Evolutionary conservation across 2,888 invertebrate species (phyloP), one percentile per base, ranked within the genome.

Genomic region (Epiblema foenella): DNA sequence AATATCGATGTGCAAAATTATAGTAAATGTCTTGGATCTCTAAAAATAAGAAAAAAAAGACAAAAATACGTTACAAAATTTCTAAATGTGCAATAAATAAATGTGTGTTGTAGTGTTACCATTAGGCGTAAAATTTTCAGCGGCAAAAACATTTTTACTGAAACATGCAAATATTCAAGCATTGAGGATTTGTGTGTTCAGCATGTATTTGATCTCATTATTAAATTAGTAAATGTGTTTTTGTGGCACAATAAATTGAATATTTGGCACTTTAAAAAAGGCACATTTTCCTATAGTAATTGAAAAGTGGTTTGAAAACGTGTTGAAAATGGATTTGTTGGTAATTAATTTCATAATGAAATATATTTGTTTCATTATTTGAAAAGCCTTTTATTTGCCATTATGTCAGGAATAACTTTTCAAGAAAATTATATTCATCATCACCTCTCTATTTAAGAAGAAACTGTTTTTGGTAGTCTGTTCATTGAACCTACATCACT

Each of bases 81-180:
- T 93, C 93, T 94, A 92, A 93, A 93, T 93, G 94, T 94, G 94
- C 93, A 93, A 93, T 93, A 93, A 93, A 93, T 93, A 93, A 93
- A 90, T 93, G 93, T 93, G 93, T 93, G 93, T 93, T 90, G 93
- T 93, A 94, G 94, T 93, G 90, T 93, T 93, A 92, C 91, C 91
- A 87, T 93, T 93, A 93, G 92, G 93, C 90, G 88, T 93, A 91
- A 91, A 90, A 89, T 82, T 86, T 85, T 88, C 82, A 85, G 86
- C 87, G 85, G 78, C 78, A 82, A 83, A 85, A 86, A 80, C 88
- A 86, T 86, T 79, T 83, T 83, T 79, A 83, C 80, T 56, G 29
- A 58, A 71, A 51, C 60, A 66, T 37, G 56, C 60, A 60, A 60
- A 59, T 64, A 29, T 46, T 52, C 46, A 65, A 65, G n/a, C 42